Evolutionary conservation across 1,140 invertebrate genomes (phyloP), one percentile per base, ranked within the genome.

Genomic region (Aphis craccivora): DNA sequence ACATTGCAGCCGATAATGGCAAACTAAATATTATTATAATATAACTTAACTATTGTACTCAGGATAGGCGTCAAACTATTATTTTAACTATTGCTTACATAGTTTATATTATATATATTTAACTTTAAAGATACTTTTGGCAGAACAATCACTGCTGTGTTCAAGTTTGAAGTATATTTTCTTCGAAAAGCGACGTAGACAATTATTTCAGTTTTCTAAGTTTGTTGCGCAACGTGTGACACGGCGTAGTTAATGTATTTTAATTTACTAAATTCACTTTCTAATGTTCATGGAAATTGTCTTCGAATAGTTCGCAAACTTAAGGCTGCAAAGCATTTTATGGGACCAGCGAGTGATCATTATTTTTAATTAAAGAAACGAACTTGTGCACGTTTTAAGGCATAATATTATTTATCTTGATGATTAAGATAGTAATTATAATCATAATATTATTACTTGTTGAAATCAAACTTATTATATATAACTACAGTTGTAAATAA

Each of bases 301-400:
- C 43, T 87, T 87, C 43, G 43, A 87, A 87, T 87, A 87, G 84
- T 87, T 87, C 30, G 11, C 40, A n/a, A 87, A 87, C 84, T 87
- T 87, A 48, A 87, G 30, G 8, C 84, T 87, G 14, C 43, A 45
- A n/a, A 45, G 43, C 11, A 87, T 45, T 87, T 87, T 87, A 45
- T 87, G 11, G 14, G 43, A 45, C 43, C 6, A 30, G 25, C 30
- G 30, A 84, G 23, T 40, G 22, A 84, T 84, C 83, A 14, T 87
- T 43, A 45, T 45, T 87, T 87, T 87, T 87, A 87, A 87, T 87
- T 87, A 87, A 45, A 87, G 11, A 43, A 45, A 84, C 18, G 7
- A 37, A 83, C 22, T 83, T 35, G 37, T 83, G 76, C 2, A 37
- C 6, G 7, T 20, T 83, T 37, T 83, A n/a, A n/a, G 23, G n/a